Base-by-base conservation (phyloP, 2,888 invertebrate genomes). In the Pammene fasciana region DNA sequence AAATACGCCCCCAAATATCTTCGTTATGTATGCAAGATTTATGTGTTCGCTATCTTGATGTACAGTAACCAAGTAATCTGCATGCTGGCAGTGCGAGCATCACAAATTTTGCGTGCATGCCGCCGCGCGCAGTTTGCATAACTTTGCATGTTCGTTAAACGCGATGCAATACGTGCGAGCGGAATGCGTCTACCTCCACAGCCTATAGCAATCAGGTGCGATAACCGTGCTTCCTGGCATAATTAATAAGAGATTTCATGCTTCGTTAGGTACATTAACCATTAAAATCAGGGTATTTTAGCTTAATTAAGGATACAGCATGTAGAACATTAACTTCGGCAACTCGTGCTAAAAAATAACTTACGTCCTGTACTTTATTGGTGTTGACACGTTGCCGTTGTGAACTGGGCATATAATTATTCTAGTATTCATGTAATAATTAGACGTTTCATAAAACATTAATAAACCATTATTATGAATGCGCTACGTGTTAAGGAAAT, bases 121-220 rank as follows among this genome's bases (percentile, higher is more conserved):
- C 75, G 75, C 75, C 76, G 45, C 72, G 72, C 71, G 80, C 82
- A 80, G 82, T 90, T 89, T 86, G 88, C 89, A 90, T 90, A 89
- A 87, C 82, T 90, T 89, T 86, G 82, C 88, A 86, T 87, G 85
- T 85, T 85, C 79, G 81, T 80, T 82, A 82, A 84, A 84, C 82
- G 82, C 83, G 74, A 75, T 77, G 67, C 72, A 75, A 68, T 72
- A 67, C 65, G 67, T 72, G 59, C 41, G 34, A 43, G 59, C 52
- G 45, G 46, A 14, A 52, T 43, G 50, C 50, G 36, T 34, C 43
- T 59, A 57, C 43, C 59, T 26, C 18, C 34, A 14, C 38, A 16
- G 18, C 59, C 59, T 34, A 34, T 16, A 50, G 36, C 50, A 36
- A 60, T 45, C n/a, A 46, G 60, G 46, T 67, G 60, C 34, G 13